Evolutionary conservation across 2,888 invertebrate species (phyloP).

Genomic region (Spialia ferax): DNA sequence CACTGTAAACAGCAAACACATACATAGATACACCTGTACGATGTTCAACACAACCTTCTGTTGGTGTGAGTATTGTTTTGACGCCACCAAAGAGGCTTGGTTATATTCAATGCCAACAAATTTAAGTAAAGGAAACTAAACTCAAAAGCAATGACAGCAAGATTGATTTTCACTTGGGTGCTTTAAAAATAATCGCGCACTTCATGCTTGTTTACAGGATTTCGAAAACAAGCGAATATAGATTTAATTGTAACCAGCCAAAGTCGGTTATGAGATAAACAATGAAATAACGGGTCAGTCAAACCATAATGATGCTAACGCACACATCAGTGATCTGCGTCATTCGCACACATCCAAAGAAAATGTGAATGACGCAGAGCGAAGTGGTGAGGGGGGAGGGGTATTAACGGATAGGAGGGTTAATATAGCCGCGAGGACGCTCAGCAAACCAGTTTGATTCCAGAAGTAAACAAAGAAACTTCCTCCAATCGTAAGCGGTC

Average conservation of each 20-base stretch:
- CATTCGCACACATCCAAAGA: conserved; percentile 49
- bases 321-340: conserved; percentile 41
- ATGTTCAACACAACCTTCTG: neutral
- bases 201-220: conserved; percentile 13
- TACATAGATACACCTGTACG: neutral
- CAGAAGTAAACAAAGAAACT: conserved; percentile 72
- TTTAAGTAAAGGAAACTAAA: neutral
- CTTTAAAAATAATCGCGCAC: conserved; percentile 3
- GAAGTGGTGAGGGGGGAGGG: conserved; percentile 49
- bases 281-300: conserved; percentile 21
- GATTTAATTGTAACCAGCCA: conserved; percentile 3
- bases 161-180: conserved; percentile 7
- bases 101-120: conserved; percentile 30
- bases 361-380: conserved; percentile 69
- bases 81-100: conserved; percentile 42
- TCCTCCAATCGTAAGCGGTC: conserved; percentile 53
- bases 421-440: conserved; percentile 74
- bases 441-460: conserved; percentile 71
- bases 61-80: conserved; percentile 50
- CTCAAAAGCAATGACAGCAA: neutral
- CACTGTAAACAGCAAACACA: neutral
- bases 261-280: neutral
- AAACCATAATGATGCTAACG: conserved; percentile 29
- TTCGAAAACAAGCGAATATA: neutral
- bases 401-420: conserved; percentile 57